Base-by-base conservation (phyloP, 1,140 invertebrate species). In the Pentalonia nigronervosa region DNA sequence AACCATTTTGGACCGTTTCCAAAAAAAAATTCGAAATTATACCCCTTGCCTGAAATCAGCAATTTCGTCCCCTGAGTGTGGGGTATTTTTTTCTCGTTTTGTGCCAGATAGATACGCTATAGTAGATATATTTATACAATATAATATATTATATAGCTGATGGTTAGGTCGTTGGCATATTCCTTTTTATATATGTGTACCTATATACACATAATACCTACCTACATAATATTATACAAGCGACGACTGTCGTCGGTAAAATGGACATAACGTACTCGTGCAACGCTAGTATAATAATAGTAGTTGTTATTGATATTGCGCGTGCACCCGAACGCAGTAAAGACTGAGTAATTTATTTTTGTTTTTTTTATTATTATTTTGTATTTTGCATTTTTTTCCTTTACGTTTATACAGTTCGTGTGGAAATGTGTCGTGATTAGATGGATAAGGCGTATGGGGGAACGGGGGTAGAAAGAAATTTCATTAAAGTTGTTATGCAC, bases 301-400 rank as follows among this genome's bases (percentile, higher is more conserved):
- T 76, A n/a, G 30, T 76, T 91, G 60, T 76, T 91, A 76, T 91
- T 76, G 60, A 91, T 91, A 91, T 91, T 76, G 30, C 90, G 23
- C 56, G 23, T 60, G 21, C 56, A 34, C 36, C 86, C 6, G 25
- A n/a, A 47, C 36, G 47, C 45, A 88, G 20, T 88, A 88, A 88
- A 88, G 2, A 88, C 86, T 7, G 47, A 21, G 47, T 88, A 88
- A 48, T 88, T 88, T 88, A 48, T 34, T 88, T 88, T 87, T 48
- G 11, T 45, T 67, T 67, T 67, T 67, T 76, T 76, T n/a, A 17
- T 67, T 67, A 67, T 67, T n/a, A 67, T 67, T 67, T 86, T 86
- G 23, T 47, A 47, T 86, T 86, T 86, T 86, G 34, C 45, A 41
- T 48, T 53, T 45, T 84, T 84, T 86, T 47, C 23, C 17, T 21